These are phyloP conservation scores for Carapus acus DNA, from an alignment of 2,797 vertebrate species.

Conservation along the genomic window DNA sequence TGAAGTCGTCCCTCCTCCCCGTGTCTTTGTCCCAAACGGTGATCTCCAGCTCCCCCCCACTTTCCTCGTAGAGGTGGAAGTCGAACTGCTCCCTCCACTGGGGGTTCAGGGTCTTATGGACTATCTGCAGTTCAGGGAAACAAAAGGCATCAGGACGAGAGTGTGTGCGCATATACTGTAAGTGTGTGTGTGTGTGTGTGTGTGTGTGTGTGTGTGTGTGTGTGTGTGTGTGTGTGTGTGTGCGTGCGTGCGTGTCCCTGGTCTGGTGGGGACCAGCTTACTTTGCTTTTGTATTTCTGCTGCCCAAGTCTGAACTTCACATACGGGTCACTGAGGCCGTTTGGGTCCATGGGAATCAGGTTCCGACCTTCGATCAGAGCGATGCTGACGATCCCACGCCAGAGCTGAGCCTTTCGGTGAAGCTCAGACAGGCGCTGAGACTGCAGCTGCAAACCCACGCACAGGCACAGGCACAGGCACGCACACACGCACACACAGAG, in stretches of 20 bases:
- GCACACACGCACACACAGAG: slow-evolving; percentile 23
- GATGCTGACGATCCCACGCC: slow-evolving; percentile 86
- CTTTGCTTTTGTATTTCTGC: slow-evolving; percentile 94
- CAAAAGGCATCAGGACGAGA: no score
- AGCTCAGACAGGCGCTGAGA: slow-evolving; percentile 78
- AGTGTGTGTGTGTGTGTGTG: no score
- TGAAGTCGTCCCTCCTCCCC: slow-evolving; percentile 90
- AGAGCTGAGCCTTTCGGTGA: slow-evolving; percentile 81
- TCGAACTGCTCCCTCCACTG: slow-evolving; percentile 96
- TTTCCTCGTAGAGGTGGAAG: slow-evolving; percentile 88
- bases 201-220: no score
- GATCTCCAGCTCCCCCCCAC: slow-evolving; percentile 83
- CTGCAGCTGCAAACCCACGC: slow-evolving; percentile 77
- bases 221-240: no score
- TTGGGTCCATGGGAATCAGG: slow-evolving; percentile 84
- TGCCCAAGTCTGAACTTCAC: slow-evolving; percentile 85
- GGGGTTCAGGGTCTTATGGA: slow-evolving; percentile 89
- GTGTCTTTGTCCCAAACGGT: slow-evolving; percentile 91
- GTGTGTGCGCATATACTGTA: no score
- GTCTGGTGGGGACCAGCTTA: slow-evolving; percentile 43
- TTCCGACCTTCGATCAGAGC: slow-evolving; percentile 81
- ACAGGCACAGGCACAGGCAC: slow-evolving; percentile 29
- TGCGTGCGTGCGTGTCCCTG: no score
- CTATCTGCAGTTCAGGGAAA: slow-evolving; percentile 65
- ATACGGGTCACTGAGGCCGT: slow-evolving; percentile 86